Evolutionary conservation across 2,888 invertebrate species (phyloP).

Genomic region (Ophraella communa): DNA sequence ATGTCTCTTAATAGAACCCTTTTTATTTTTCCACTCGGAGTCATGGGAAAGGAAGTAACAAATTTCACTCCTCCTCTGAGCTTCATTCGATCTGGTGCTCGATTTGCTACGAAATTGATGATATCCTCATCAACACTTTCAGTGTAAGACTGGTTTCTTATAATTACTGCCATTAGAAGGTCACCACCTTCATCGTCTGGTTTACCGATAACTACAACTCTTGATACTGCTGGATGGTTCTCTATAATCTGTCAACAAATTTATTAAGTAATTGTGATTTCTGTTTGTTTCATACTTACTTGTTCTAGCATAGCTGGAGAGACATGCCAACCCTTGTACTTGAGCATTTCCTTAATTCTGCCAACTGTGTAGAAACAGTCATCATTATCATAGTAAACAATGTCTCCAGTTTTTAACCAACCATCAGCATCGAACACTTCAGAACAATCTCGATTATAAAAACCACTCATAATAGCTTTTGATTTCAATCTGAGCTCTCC

Average conservation of each 20-base stretch:
- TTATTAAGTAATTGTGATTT: too few relatives aligned
- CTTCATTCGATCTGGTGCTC: constrained; percentile 50
- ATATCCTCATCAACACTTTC: constrained; percentile 42
- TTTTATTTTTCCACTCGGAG: constrained; percentile 53
- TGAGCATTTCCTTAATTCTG: constrained; percentile 63
- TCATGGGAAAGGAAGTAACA: constrained; percentile 47
- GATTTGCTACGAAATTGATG: constrained; percentile 47
- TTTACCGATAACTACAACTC: constrained; percentile 50
- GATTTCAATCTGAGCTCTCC: constrained; percentile 65
- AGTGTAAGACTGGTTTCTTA: constrained; percentile 31
- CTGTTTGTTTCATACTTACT: constrained; percentile 28
- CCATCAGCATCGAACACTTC: constrained; percentile 59
- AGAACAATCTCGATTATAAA: constrained; percentile 61
- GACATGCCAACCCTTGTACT: constrained; percentile 63
- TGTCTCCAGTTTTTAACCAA: constrained; percentile 64
- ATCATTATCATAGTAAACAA: constrained; percentile 63
- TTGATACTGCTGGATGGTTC: constrained; percentile 50
- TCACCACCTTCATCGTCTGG: constrained; percentile 53
- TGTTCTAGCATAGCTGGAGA: constrained; percentile 51
- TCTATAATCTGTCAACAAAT: constrained; percentile 39
- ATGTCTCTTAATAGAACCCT: constrained; percentile 40
- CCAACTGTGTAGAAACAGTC: constrained; percentile 62
- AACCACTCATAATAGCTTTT: constrained; percentile 56
- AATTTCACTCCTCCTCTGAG: constrained; percentile 54
- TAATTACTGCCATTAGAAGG: constrained; percentile 50